Conservation (phyloP, 30 jellyfish, hydroid and myxozoan genomes). For the Cassiopea xamachana region DNA sequence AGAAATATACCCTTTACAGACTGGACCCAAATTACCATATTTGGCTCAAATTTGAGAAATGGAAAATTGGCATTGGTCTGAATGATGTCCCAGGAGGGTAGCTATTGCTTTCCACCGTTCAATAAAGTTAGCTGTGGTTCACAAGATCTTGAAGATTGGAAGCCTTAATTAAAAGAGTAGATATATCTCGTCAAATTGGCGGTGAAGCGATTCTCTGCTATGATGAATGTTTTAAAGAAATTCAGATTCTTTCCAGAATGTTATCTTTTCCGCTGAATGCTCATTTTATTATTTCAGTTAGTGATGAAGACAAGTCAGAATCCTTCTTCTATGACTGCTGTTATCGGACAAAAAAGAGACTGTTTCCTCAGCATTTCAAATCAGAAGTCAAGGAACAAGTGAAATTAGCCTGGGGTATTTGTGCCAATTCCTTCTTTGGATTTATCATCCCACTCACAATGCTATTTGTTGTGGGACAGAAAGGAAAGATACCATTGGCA, state of each 20-base stretch:
- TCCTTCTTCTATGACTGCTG: conserved; percentile 17
- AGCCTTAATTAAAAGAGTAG: background rate
- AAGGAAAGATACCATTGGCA: conserved; percentile 48
- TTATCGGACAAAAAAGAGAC: conserved; percentile 9
- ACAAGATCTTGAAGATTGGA: too few species aligned
- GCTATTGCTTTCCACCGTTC: too few species aligned
- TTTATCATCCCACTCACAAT: conserved; percentile 50
- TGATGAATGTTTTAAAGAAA: too few species aligned
- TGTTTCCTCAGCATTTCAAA: conserved; percentile 35
- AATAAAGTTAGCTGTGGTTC: too few species aligned
- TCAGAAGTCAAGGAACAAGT: conserved; percentile 36
- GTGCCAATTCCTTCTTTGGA: conserved; percentile 32
- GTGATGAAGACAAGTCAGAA: background rate
- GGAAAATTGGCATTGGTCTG: too few species aligned
- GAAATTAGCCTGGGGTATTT: conserved; percentile 50
- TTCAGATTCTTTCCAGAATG: too few species aligned
- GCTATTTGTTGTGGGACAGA: conserved; percentile 57
- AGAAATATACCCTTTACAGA: too few species aligned
- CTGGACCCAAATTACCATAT: too few species aligned
- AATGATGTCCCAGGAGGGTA: too few species aligned
- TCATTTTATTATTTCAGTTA: background rate
- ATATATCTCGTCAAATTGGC: background rate
- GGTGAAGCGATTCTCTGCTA: too few species aligned
- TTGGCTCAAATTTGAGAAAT: too few species aligned
- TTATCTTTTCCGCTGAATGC: too few species aligned